Evolutionary conservation across 1,140 invertebrate species (phyloP).

Genomic region (Himalopsyche phryganea): DNA sequence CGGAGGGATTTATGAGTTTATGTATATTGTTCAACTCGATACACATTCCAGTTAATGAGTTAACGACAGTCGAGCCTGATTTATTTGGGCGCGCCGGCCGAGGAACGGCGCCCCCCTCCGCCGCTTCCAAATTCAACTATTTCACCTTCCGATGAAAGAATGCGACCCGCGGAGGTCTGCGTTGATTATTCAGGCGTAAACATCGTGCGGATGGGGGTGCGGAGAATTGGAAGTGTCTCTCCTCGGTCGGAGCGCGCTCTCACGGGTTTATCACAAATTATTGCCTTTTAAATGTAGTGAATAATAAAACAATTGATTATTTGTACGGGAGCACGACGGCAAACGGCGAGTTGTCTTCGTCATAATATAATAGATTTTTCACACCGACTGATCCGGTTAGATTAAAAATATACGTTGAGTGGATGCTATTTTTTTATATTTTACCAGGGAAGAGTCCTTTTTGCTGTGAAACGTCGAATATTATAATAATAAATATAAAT

Average conservation of each 20-base stretch:
- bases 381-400: constrained; percentile 31
- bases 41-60: constrained; percentile 27
- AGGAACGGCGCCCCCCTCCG: neutral
- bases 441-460: constrained; percentile 27
- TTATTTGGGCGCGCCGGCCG: neutral
- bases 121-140: no score
- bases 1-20: no score
- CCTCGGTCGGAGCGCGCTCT: no score
- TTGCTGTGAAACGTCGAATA: constrained; percentile 28
- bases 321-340: constrained; percentile 3
- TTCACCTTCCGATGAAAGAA: no score
- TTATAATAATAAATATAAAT: constrained; percentile 17
- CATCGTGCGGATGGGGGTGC: no score
- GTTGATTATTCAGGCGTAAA: no score
- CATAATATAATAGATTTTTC: constrained; percentile 6
- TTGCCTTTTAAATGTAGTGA: constrained; percentile 33
- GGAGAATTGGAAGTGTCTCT: no score
- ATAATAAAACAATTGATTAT: constrained; percentile 10
- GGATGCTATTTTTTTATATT: constrained; percentile 34
- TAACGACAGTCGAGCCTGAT: constrained; percentile 16
- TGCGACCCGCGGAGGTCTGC: no score
- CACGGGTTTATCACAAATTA: constrained; percentile 24
- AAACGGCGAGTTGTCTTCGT: neutral
- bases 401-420: constrained; percentile 20
- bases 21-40: neutral